Base-by-base conservation (phyloP, 35 echinoderm and acorn worm species). In the Acanthaster planci region DNA sequence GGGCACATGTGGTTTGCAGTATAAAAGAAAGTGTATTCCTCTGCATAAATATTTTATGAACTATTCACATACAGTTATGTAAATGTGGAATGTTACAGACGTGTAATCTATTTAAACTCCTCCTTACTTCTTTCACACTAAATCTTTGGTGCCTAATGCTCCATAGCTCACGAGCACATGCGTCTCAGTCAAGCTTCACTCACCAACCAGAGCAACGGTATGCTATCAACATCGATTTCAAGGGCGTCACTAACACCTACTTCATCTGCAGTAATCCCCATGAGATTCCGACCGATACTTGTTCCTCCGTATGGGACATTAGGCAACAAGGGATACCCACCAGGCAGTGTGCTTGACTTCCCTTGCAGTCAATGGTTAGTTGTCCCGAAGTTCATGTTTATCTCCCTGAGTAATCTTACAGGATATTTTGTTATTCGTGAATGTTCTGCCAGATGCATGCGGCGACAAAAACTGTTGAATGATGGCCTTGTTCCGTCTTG, bases 201-300 rank as follows among this genome's bases (percentile, higher is more conserved):
- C 30, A 21, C 34, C 64, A 72, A 72, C 26, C 64, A 16, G 34
- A 34, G 30, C 18, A 29, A 72, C 22, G 26, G 14, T 26, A 72
- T 29, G 22, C 64, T 26, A 72, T 72, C 64, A 72, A 72, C 34
- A 34, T 72, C 64, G 7, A 72, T 72, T 72, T 34, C 26, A 72
- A 34, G 23, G 23, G 64, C 26, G 34, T 72, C 23, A 72, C 26
- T 15, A 3, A 72, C 64, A 72, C 64, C 64, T 72, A 26, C 64
- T 26, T 72, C 23, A 29, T 72, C 64, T 14, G 30, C 26, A 72
- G 10, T 10, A 72, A 14, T 34, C 22, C 64, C 64, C 34, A 30
- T 9, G 26, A 26, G 34, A 14, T 72, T 12, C 64, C 64, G 14
- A 31, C 22, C 26, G 64, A 72, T 34, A 26, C 34, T 72, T 72